phyloP scores from a whole-genome alignment of 2,888 invertebrate species.

The Trichopria drosophilae region DNA sequence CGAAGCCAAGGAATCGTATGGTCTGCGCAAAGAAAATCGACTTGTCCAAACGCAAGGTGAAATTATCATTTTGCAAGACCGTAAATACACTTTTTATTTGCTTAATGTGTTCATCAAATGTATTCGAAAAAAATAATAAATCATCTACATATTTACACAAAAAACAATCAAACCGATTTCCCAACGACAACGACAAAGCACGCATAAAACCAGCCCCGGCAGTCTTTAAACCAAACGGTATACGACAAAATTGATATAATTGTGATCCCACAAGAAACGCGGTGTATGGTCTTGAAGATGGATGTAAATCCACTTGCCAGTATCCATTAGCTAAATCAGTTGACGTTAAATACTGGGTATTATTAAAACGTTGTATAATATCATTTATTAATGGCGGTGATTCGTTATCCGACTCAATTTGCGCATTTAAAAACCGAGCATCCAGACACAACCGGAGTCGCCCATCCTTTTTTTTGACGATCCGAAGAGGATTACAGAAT shows the following conservation, averaged over 20 bases:
- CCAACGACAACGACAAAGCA: constrained; percentile 35
- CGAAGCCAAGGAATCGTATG: neutral
- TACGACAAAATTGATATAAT: constrained; percentile 32
- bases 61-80: constrained; percentile 1
- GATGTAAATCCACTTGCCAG: constrained; percentile 24
- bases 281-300: constrained; percentile 16
- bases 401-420: too few species aligned
- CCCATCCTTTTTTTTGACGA: constrained; percentile 38
- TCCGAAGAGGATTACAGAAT: neutral
- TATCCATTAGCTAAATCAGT: constrained; percentile 33
- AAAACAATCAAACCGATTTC: constrained; percentile 35
- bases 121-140: constrained; percentile 11
- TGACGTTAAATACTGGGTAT: constrained; percentile 25
- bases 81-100: constrained; percentile 24
- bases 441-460: constrained; percentile 44
- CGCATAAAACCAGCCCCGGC: constrained; percentile 38
- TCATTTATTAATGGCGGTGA: constrained; percentile 33
- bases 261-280: constrained; percentile 19
- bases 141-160: constrained; percentile 37
- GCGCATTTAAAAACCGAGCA: constrained; percentile 42
- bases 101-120: constrained; percentile 31
- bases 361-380: constrained; percentile 27
- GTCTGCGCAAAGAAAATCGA: too few species aligned
- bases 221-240: constrained; percentile 44
- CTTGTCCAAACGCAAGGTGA: neutral